phyloP scores from a whole-genome alignment of 2,797 vertebrate species.

The Chrysocyon brachyurus region DNA sequence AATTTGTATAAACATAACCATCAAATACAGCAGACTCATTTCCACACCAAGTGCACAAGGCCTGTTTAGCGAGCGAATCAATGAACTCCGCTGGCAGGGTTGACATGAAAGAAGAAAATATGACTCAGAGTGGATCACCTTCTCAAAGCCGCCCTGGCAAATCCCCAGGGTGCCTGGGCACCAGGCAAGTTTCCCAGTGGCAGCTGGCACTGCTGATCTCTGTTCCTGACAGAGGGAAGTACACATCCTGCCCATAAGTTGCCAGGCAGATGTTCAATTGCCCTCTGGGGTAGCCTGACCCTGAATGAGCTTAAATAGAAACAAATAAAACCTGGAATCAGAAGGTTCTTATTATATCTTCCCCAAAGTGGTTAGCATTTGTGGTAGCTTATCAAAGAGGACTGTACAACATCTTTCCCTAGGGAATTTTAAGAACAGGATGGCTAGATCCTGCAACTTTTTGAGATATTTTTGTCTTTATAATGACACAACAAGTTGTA shows the following conservation, averaged over 20 bases:
- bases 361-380: not conserved
- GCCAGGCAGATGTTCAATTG: not conserved
- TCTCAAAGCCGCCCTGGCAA: not conserved
- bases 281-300: slow-evolving; percentile 43
- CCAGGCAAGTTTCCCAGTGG: not conserved
- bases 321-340: slow-evolving; percentile 3
- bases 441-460: not conserved
- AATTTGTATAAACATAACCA: not conserved
- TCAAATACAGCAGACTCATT: not conserved
- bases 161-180: not conserved
- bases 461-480: not conserved
- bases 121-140: not conserved
- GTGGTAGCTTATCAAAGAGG: not conserved
- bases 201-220: not conserved
- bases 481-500: not conserved
- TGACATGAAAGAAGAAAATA: not conserved
- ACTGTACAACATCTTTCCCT: not conserved
- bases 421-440: not conserved
- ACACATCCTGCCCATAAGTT: not conserved
- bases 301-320: slow-evolving; percentile 21
- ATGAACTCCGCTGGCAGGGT: not conserved
- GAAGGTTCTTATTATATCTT: not conserved
- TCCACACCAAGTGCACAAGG: not conserved
- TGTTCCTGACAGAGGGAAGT: not conserved
- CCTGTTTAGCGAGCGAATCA: not conserved